These are phyloP conservation scores for Alcedo atthis DNA, from an alignment of 2,797 vertebrate species.

Conservation along the genomic window DNA sequence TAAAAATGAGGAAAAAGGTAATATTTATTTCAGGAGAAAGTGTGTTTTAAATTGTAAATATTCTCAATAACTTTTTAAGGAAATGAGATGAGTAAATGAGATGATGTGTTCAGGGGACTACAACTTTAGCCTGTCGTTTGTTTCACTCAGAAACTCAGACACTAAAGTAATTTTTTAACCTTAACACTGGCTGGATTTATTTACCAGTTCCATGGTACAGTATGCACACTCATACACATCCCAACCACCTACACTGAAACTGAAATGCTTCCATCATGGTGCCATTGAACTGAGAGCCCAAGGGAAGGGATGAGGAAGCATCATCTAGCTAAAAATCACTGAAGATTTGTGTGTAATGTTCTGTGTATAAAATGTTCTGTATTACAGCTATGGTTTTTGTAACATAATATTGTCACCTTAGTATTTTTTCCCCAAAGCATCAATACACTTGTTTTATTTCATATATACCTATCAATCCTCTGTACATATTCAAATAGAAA, in stretches of 20 bases:
- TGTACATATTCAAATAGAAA: slow-evolving; percentile 17
- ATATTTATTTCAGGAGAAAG: not conserved
- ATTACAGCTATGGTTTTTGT: not conserved
- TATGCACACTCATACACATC: accelerated
- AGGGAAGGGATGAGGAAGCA: not conserved
- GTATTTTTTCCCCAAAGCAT: not conserved
- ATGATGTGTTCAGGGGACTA: not conserved
- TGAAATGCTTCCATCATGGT: not conserved
- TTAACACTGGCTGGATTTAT: not conserved
- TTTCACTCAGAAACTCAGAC: not conserved
- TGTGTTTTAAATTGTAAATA: not conserved
- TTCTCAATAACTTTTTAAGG: not conserved
- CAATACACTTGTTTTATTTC: not conserved
- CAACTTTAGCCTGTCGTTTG: not conserved
- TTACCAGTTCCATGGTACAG: not conserved
- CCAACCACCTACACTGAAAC: not conserved
- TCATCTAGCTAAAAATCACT: not conserved
- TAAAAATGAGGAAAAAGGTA: not conserved
- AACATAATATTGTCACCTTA: not conserved
- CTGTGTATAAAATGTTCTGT: not conserved
- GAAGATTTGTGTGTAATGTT: not conserved
- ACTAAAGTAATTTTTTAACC: not conserved
- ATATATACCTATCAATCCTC: not conserved
- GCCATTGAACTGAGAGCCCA: not conserved
- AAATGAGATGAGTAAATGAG: not conserved